Conservation (phyloP, 2,113 vertebrate genomes). For the Platysteira castanea region DNA sequence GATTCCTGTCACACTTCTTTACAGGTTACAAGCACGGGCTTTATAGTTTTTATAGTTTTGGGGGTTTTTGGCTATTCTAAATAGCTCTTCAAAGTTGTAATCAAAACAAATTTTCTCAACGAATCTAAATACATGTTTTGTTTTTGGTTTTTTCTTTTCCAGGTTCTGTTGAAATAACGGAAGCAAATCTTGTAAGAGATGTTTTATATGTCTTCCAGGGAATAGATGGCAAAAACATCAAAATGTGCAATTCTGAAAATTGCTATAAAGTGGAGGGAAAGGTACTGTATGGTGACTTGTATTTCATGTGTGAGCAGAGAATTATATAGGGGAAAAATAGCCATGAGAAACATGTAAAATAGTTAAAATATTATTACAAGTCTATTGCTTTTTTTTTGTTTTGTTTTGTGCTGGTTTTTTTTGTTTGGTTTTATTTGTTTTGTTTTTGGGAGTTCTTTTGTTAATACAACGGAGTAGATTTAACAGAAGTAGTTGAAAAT, state of each 20-base stretch:
- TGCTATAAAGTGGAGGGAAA: constrained; percentile 93
- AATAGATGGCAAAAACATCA: constrained; percentile 94
- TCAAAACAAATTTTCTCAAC: not conserved
- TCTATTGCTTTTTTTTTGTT: not conserved
- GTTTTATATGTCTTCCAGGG: constrained; percentile 98
- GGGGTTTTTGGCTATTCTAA: not conserved
- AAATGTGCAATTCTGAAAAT: constrained; percentile 88
- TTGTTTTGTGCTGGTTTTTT: not conserved
- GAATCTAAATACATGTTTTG: not conserved
- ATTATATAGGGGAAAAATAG: not conserved
- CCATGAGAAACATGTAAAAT: not conserved
- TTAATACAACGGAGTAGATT: not conserved
- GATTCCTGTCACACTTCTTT: not conserved
- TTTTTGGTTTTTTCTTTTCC: not conserved
- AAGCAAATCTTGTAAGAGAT: constrained; percentile 90
- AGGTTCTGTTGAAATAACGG: constrained; percentile 83
- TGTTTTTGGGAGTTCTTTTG: not conserved
- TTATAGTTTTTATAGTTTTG: not conserved
- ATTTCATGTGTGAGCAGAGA: not conserved
- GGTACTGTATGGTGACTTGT: constrained; percentile 68
- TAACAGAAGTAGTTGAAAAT: not conserved
- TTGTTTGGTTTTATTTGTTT: not conserved
- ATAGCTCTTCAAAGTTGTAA: not conserved
- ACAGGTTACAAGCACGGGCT: not conserved
- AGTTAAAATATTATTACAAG: not conserved